Conservation (phyloP, 2,797 vertebrate species). For the Tenualosa ilisha region DNA sequence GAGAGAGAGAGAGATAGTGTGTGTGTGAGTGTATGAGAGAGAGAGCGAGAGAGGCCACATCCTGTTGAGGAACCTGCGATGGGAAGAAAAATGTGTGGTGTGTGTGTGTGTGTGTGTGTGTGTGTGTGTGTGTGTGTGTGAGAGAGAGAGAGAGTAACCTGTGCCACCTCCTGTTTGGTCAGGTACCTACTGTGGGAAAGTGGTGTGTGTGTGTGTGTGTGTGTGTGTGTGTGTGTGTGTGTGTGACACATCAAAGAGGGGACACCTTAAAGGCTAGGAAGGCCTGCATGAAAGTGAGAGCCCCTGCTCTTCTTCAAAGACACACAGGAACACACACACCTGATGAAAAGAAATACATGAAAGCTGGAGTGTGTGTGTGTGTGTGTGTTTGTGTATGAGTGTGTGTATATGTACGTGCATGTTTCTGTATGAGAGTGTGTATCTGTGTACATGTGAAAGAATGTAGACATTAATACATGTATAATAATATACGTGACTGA, state of each 20-base stretch:
- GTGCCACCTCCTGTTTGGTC: too few species aligned
- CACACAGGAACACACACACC: constrained; percentile 38
- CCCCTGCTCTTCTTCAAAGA: constrained; percentile 64
- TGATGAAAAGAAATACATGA: constrained; percentile 67
- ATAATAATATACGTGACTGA: too few species aligned
- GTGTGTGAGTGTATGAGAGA: too few species aligned
- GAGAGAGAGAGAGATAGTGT: constrained; percentile 51
- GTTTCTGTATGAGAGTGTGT: background rate
- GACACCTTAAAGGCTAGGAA: constrained; percentile 58
- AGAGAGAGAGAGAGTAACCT: background rate
- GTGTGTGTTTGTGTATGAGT: background rate
- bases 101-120: constrained; percentile 29
- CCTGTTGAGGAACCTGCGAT: background rate
- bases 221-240: too few species aligned
- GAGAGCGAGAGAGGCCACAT: background rate
- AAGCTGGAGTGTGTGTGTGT: constrained; percentile 54
- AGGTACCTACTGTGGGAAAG: too few species aligned
- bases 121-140: background rate
- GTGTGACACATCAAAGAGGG: constrained; percentile 62
- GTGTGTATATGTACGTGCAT: background rate
- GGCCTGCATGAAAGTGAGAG: constrained; percentile 68
- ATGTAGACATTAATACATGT: too few species aligned
- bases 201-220: too few species aligned
- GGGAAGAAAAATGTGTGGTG: too few species aligned
- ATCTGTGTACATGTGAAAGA: constrained; percentile 44